Evolutionary conservation across 1,140 invertebrate species (phyloP).

Genomic region (Copidosoma floridanum): DNA sequence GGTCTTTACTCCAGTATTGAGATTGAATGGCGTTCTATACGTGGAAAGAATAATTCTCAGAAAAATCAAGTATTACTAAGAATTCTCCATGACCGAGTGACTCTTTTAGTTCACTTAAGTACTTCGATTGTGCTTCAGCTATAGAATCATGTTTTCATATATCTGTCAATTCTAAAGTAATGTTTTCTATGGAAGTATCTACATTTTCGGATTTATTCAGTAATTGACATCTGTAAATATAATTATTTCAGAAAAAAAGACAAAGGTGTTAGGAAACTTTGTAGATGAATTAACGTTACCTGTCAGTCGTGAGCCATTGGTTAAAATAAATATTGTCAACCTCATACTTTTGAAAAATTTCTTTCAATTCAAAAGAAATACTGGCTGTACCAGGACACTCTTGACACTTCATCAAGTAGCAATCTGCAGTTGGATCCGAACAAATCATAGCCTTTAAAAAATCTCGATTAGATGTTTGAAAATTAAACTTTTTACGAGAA

Average conservation of each 20-base stretch:
- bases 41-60: not conserved
- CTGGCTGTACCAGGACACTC: not conserved
- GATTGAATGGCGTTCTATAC: too few species aligned
- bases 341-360: too few species aligned
- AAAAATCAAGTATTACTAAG: not conserved
- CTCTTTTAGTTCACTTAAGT: too few species aligned
- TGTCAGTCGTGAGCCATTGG: not conserved
- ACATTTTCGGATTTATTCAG: not conserved
- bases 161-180: too few species aligned
- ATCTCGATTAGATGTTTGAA: not conserved
- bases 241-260: too few species aligned
- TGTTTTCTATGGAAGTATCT: not conserved
- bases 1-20: too few species aligned
- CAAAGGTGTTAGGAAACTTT: too few species aligned
- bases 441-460: not conserved
- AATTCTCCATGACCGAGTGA: not conserved
- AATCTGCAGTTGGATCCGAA: not conserved
- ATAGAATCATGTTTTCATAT: too few species aligned
- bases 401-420: too few species aligned
- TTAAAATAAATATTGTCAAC: too few species aligned
- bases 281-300: too few species aligned
- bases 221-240: not conserved
- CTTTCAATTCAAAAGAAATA: not conserved
- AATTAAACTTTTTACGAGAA: not conserved
- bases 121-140: too few species aligned